Percentiles rank a stretch among this genome's conserved stretches.
Conservation (phyloP, 2,888 invertebrate genomes). For the Pterostichus niger region DNA sequence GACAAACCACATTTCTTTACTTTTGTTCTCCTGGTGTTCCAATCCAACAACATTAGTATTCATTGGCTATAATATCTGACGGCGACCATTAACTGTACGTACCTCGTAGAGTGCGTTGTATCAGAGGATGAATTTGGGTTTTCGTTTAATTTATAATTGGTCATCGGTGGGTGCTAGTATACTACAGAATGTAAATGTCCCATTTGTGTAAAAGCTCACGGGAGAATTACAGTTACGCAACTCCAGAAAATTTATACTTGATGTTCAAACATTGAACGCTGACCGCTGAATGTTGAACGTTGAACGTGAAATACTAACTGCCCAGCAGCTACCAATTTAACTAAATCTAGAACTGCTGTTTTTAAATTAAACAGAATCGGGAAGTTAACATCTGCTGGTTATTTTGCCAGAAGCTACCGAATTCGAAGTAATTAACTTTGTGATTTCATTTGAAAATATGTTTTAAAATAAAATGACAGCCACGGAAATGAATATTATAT, state of each 20-base stretch:
- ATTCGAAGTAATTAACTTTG: constrained; percentile 3
- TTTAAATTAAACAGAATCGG: constrained; percentile 10
- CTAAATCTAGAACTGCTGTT: neutral
- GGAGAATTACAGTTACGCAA: constrained; percentile 7
- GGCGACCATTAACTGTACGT: neutral
- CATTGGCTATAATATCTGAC: constrained; percentile 22
- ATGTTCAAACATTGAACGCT: neutral
- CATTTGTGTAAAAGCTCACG: constrained; percentile 44
- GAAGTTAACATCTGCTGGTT: neutral
- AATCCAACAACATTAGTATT: constrained; percentile 17
- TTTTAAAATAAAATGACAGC: too few species aligned
- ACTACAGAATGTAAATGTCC: constrained; percentile 43
- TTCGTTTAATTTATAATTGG: constrained; percentile 49
- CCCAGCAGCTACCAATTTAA: neutral
- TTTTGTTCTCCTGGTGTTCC: too few species aligned
- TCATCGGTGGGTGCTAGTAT: constrained; percentile 25
- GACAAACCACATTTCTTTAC: too few species aligned
- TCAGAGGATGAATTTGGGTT: constrained; percentile 25
- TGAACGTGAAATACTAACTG: too few species aligned
- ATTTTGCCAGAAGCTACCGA: neutral
- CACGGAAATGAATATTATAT: too few species aligned
- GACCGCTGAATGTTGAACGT: too few species aligned
- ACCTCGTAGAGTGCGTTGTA: constrained; percentile 3
- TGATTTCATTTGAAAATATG: neutral
- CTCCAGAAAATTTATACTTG: neutral